Conservation (phyloP, 2,797 vertebrate genomes). For the Rhinoraja longicauda region DNA sequence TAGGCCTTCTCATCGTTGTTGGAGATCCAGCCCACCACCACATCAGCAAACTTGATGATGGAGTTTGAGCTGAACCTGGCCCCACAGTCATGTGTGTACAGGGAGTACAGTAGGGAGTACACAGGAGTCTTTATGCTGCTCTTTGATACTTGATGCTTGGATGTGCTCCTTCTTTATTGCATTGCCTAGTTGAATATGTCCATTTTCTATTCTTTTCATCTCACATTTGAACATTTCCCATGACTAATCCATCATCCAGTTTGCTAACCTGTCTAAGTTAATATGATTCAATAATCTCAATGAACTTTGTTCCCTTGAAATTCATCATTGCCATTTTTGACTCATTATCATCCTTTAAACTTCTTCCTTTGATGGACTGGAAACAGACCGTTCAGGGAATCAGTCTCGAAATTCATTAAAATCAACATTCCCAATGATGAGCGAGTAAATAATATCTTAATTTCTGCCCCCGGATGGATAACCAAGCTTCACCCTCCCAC, state of each 20-base stretch:
- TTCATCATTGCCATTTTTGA: neutral
- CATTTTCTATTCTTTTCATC: neutral
- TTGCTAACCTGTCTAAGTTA: neutral
- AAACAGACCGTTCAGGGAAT: neutral
- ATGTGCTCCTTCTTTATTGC: neutral
- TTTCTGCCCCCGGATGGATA: neutral
- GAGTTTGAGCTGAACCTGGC: too few species aligned
- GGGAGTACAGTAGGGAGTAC: too few species aligned
- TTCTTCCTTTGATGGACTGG: neutral
- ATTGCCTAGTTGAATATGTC: neutral
- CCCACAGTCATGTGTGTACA: too few species aligned
- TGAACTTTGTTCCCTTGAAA: neutral
- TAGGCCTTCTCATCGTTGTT: too few species aligned
- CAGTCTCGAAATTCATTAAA: neutral
- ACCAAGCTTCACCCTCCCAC: neutral
- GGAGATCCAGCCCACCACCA: too few species aligned
- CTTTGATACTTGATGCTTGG: neutral
- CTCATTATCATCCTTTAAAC: neutral
- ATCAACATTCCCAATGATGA: neutral
- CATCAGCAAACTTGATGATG: too few species aligned
- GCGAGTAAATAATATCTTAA: neutral
- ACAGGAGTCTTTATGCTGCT: neutral
- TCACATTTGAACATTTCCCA: neutral
- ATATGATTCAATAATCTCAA: neutral
- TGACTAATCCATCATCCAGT: neutral